Conservation (phyloP, 2,113 vertebrate species). For the Todiramphus saurophagus region DNA sequence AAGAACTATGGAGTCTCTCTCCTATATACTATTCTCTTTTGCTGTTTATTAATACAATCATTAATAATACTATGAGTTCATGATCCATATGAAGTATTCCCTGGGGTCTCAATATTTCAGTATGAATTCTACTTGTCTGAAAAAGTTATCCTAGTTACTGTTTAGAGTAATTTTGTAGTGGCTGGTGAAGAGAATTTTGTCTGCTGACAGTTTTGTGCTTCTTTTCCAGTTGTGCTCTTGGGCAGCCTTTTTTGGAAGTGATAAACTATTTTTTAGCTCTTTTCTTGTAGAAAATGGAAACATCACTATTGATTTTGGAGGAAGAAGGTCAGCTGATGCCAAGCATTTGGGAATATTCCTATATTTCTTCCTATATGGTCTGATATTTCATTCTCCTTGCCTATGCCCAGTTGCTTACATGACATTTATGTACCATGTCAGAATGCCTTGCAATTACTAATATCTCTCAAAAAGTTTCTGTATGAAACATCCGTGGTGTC, state of each 20-base stretch:
- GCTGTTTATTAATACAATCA: background rate
- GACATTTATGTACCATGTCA: background rate
- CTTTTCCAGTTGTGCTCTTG: background rate
- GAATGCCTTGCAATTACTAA: background rate
- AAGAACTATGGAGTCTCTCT: background rate
- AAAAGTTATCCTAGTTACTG: background rate
- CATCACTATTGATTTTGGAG: background rate
- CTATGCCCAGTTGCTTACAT: background rate
- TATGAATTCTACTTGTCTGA: background rate
- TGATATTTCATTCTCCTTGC: background rate
- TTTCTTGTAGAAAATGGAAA: background rate
- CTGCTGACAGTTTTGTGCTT: background rate
- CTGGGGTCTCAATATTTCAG: background rate
- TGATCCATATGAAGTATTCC: background rate
- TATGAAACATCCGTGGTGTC: background rate
- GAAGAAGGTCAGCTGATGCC: background rate
- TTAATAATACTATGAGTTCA: background rate
- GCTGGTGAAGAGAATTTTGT: background rate
- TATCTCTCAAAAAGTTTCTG: background rate
- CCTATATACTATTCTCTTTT: background rate
- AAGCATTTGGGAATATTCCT: background rate
- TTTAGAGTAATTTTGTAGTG: background rate
- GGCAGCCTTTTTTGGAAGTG: background rate
- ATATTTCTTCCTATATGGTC: background rate
- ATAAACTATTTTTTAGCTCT: background rate